phyloP scores from a whole-genome alignment of 2,888 invertebrate species.

The Scelioninae gen. 2 region DNA sequence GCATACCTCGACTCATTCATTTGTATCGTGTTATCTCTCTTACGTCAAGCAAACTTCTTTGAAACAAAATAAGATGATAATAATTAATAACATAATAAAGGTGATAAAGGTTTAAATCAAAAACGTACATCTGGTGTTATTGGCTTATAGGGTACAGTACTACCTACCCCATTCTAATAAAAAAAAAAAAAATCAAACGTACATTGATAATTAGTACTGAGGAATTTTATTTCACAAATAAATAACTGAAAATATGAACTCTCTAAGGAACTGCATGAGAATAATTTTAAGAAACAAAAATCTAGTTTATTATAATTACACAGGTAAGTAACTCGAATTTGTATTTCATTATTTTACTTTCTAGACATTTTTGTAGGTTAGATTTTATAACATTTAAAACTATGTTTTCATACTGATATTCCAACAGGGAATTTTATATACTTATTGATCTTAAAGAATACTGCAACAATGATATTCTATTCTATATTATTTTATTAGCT shows the following conservation, averaged over 20 bases:
- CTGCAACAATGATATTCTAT: neutral
- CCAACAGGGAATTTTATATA: neutral
- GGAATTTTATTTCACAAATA: no score
- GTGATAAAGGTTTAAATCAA: no score
- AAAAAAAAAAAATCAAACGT: no score
- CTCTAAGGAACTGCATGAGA: conserved; percentile 11
- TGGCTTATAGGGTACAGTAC: no score
- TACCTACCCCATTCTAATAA: no score
- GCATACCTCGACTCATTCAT: no score
- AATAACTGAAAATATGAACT: conserved; percentile 18
- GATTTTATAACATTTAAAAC: neutral
- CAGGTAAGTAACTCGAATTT: conserved; percentile 14
- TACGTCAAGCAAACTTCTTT: no score
- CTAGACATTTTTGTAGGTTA: neutral
- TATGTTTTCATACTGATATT: neutral
- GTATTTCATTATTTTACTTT: neutral
- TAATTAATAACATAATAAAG: no score
- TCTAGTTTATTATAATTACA: conserved; percentile 25
- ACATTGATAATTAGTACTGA: no score
- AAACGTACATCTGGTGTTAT: no score
- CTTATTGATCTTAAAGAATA: neutral
- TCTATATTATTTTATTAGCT: neutral
- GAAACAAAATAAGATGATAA: no score
- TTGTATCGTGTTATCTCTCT: no score
- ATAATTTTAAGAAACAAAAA: conserved; percentile 12